Evolutionary conservation across 1,140 invertebrate genomes (phyloP), one percentile per base, ranked within the genome.

Genomic region (Pissodes strobi): DNA sequence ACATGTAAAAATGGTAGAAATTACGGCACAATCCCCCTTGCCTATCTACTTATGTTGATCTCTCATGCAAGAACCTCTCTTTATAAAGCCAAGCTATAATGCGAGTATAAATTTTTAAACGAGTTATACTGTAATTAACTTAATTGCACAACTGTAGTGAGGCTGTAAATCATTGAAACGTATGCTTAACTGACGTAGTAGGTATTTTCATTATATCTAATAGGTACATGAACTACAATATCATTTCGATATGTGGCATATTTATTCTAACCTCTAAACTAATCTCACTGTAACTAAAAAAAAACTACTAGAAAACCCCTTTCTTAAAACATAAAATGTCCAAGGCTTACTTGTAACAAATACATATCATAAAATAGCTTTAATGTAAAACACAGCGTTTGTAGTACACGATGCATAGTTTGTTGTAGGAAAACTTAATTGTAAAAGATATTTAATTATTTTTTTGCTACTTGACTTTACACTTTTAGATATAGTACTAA

Each of bases 361-460:
- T 69, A 69, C 68, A 69, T 69, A 69, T 69, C 68, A 69, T 69
- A 63, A 45, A 30, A 66, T 69, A 66, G 68, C 68, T 69, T 69
- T 69, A 69, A 69, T 68, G 41, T 61, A 61, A 65, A 68, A 65
- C 67, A 53, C 60, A 48, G 52, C 61, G 67, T 64, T 68, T 56
- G 62, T 62, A 65, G 61, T 64, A 65, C 57, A 60, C 62, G 39
- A 56, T 23, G 60, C 60, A 51, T 59, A 58, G 46, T 55, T 66
- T 52, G 57, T 53, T 66, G 45, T 66, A 65, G 56, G 27, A 52
- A 51, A 58, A 41, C 41, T 43, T 59, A 37, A 58, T 38, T 41
- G 63, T 51, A 65, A 58, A 59, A 65, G 46, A 65, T 51, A 65
- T 43, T 59, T 65, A 43, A 48, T 56, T 64, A 56, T 65, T 65